phyloP scores from a whole-genome alignment of 2,113 vertebrate genomes.

The Hymenochirus boettgeri region DNA sequence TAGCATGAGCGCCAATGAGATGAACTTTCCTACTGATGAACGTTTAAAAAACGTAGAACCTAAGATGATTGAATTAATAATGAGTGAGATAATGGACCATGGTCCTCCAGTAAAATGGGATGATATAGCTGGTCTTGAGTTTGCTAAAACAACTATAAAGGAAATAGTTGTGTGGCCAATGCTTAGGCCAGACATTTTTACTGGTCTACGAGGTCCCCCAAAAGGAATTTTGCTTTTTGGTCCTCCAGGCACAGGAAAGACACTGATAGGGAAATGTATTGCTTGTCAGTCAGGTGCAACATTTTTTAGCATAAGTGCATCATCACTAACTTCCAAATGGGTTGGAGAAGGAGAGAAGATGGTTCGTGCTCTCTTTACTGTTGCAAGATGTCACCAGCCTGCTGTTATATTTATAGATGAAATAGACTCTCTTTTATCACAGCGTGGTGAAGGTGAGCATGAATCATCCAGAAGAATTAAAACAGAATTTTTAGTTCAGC shows the following conservation, averaged over 20 bases:
- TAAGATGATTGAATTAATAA: constrained; percentile 91
- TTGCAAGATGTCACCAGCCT: constrained; percentile 88
- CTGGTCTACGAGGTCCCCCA: constrained; percentile 87
- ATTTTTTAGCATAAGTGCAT: constrained; percentile 96
- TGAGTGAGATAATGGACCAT: constrained; percentile 93
- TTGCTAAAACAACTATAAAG: constrained; percentile 91
- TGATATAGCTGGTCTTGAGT: constrained; percentile 91
- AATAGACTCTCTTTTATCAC: constrained; percentile 90
- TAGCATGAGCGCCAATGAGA: constrained; percentile 19
- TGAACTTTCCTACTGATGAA: constrained; percentile 65
- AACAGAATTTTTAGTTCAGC: constrained; percentile 91
- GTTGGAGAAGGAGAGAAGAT: constrained; percentile 97
- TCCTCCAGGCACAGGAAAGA: constrained; percentile 93
- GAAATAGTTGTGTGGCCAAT: constrained; percentile 98
- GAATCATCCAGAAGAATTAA: constrained; percentile 93
- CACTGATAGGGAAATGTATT: constrained; percentile 94
- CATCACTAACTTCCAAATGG: constrained; percentile 96
- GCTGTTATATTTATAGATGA: constrained; percentile 96
- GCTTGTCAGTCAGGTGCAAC: constrained; percentile 93
- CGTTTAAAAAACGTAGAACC: constrained; percentile 87
- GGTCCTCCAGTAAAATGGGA: constrained; percentile 88
- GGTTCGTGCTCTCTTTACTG: constrained; percentile 87
- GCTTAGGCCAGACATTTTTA: constrained; percentile 93
- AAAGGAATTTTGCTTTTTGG: constrained; percentile 94
- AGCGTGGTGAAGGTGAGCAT: constrained; percentile 88